phyloP scores from a whole-genome alignment of 2,888 invertebrate species.

The Lissonota sp. region DNA sequence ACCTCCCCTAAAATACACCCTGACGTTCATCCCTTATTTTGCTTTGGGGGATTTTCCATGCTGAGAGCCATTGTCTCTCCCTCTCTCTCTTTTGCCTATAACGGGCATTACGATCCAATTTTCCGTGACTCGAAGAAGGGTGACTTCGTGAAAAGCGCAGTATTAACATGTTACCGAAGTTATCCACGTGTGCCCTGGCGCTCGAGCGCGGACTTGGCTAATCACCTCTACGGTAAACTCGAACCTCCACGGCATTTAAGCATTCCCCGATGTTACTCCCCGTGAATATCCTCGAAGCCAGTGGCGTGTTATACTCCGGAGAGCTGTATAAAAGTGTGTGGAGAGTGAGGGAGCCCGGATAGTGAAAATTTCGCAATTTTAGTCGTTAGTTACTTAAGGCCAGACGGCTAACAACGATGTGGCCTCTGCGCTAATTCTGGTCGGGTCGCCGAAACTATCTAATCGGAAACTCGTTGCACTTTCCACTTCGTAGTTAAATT shows the following conservation, averaged over 20 bases:
- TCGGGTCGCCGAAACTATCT: constrained; percentile 58
- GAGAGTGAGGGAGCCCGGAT: background rate
- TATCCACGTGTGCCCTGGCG: constrained; percentile 48
- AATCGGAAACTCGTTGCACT: constrained; percentile 61
- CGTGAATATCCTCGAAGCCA: constrained; percentile 8
- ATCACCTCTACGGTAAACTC: constrained; percentile 43
- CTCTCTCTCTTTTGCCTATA: too few relatives aligned
- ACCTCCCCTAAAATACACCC: constrained; percentile 1
- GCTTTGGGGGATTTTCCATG: constrained; percentile 8
- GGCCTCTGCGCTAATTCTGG: constrained; percentile 53
- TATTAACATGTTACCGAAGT: constrained; percentile 46
- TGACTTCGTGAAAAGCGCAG: constrained; percentile 14
- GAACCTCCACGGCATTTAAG: constrained; percentile 31
- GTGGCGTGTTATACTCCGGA: constrained; percentile 25
- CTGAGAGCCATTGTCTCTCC: constrained; percentile 8
- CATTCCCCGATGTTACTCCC: constrained; percentile 40
- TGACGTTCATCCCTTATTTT: constrained; percentile 11
- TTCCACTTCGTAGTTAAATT: constrained; percentile 50
- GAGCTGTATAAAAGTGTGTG: background rate
- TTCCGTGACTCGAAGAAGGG: constrained; percentile 13
- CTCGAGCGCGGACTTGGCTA: constrained; percentile 55
- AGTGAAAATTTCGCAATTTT: constrained; percentile 63
- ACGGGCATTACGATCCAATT: constrained; percentile 41
- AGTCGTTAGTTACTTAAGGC: constrained; percentile 66
- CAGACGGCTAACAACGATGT: constrained; percentile 62